Evolutionary conservation across 2,797 vertebrate genomes (phyloP), one percentile per base, ranked within the genome.

Genomic region (Leptatherina wallacei): DNA sequence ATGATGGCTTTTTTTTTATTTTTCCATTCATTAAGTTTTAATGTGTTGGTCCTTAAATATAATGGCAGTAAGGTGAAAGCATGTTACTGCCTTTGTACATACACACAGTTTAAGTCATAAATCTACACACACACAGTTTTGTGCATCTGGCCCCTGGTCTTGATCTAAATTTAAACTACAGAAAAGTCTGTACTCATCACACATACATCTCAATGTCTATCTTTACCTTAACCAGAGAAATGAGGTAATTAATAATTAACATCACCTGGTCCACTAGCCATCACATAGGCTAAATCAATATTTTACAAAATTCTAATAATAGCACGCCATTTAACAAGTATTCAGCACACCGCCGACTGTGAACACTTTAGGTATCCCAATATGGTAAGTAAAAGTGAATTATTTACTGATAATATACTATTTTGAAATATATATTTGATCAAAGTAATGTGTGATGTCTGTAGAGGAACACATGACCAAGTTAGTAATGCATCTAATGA

Each of bases 241-340:
- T 89, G 3, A 88, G 74, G 13, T 64, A 42, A 75, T 91, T 73
- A 89, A 91, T 89, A 82, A 86, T 92, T 86, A 27, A 91, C 22
- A 63, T 67, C 20, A 61, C 56, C 71, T 65, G 60, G 2, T 69
- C 54, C 75, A 85, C n/a, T 63, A 71, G 52, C 72, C 62, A 83
- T 85, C 86, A 79, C 79, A 80, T 70, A 64, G 73, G 63, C 36
- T 59, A 67, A 77, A 89, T 86, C 84, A 85, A 80, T 88, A 90
- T 83, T 81, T 86, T 6, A 73, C 68, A 88, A 75, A 80, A 58
- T 12, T 63, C 81, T 86, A 89, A 85, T 80, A 72, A 82, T 88
- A 89, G 81, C 13, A 54, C 18, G 27, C 2, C 33, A 76, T 51
- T 61, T 69, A 42, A 61, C 24, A 72, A 68, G 77, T 47, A 66